phyloP scores from a whole-genome alignment of 2,888 invertebrate genomes.

The Apodemia duryi region DNA sequence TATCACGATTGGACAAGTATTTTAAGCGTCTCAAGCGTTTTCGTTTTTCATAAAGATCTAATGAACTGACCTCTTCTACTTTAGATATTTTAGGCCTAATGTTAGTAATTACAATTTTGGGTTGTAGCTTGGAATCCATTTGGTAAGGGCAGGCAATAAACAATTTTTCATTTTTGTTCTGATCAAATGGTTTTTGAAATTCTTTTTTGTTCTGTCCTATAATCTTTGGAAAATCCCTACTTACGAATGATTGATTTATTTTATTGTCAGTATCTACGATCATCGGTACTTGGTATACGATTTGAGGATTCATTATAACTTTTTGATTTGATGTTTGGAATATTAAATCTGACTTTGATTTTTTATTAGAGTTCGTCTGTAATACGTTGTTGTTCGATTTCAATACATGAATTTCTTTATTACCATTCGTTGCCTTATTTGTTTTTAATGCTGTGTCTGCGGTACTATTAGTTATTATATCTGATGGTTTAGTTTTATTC shows the following conservation, averaged over 20 bases:
- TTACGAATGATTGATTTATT: conserved; percentile 43
- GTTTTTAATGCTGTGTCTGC: conserved; percentile 39
- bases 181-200: conserved; percentile 44
- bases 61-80: conserved; percentile 59
- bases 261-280: conserved; percentile 54
- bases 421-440: conserved; percentile 39
- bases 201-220: conserved; percentile 45
- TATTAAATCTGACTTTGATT: conserved; percentile 50
- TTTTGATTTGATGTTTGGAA: conserved; percentile 54
- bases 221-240: conserved; percentile 46
- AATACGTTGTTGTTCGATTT: conserved; percentile 55
- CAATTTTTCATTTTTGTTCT: conserved; percentile 54
- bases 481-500: conserved; percentile 49
- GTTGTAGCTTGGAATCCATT: conserved; percentile 58
- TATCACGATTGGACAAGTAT: conserved; percentile 50
- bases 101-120: conserved; percentile 63
- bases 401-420: conserved; percentile 53
- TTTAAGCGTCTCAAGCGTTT: conserved; percentile 66
- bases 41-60: conserved; percentile 77
- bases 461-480: conserved; percentile 28
- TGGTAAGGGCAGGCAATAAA: conserved; percentile 62
- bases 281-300: conserved; percentile 66
- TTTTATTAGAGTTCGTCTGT: conserved; percentile 50
- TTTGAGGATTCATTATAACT: conserved; percentile 60
- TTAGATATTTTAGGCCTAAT: conserved; percentile 49